Evolutionary conservation across 2,797 vertebrate species (phyloP), one percentile per base, ranked within the genome.

Genomic region (Peromyscus melanophrys): DNA sequence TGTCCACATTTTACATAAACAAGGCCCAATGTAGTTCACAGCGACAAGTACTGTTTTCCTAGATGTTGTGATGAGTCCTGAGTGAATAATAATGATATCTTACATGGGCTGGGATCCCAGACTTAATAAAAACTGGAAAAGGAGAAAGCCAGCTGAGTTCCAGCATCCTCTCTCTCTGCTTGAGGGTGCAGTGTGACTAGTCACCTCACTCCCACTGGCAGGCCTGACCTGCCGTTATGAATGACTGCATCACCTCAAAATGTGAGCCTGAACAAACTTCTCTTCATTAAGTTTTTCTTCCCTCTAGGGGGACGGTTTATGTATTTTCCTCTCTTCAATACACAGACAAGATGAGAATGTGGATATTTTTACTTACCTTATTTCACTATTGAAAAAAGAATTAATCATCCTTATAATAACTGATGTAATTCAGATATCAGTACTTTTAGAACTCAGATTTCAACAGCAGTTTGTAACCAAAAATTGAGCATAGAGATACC

Each of bases 371-470:
- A 43, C 29, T 81, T 91, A 80, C 78, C 93, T 80, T 93, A 84
- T 92, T 95, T 95, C 31, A 88, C 21, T 92, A 10, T 87, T 94
- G 23, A 46, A 95, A 93, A 84, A 91, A 85, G 19, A 85, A 75
- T 55, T 88, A 80, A 77, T 88, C 25, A 89, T 93, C 59, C 19
- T 21, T 82, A 73, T 95, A 92, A 71, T 76, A 84, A 71, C 21
- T 90, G 34, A 65, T 59, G 61, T 76, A 69, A 77, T 90, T 92
- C 52, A 94, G 49, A 73, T 67, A 94, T 14, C 6, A 21, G 40
- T 0, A 3, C 43, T 93, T 96, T 93, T 94, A 95, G 55, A 82
- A 90, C 21, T 90, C 65, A 69, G 43, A 87, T 96, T 95, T 96
- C 7, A 92, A 67, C 90, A 94, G n/a, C 4, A 87, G 46, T 73